Evolutionary conservation across 1,140 invertebrate genomes (phyloP).

Genomic region (Lepidurus apus): DNA sequence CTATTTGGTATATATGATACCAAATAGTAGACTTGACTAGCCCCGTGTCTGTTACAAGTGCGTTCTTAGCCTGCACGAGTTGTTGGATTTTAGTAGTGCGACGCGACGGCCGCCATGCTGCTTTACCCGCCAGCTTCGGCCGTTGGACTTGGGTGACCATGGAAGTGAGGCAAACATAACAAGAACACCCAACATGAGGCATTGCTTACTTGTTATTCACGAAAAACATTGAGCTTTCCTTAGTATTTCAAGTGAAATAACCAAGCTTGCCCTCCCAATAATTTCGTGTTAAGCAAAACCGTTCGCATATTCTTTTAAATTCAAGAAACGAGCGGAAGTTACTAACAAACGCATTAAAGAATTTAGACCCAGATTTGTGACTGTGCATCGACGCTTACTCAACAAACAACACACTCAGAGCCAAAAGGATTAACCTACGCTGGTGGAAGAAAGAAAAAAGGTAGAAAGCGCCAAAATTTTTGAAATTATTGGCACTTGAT

Average conservation of each 20-base stretch:
- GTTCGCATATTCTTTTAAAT: too few species aligned
- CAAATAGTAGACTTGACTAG: neutral
- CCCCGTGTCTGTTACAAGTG: neutral
- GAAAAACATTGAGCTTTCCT: neutral
- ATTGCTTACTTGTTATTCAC: slow-evolving; percentile 6
- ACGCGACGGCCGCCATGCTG: slow-evolving; percentile 19
- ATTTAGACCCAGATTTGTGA: too few species aligned
- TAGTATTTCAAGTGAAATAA: neutral
- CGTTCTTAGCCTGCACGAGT: neutral
- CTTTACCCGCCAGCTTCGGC: slow-evolving; percentile 16
- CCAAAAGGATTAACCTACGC: neutral
- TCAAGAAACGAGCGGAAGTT: too few species aligned
- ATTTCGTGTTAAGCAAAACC: too few species aligned
- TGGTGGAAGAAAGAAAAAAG: neutral
- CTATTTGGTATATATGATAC: neutral
- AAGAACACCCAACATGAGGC: slow-evolving; percentile 13
- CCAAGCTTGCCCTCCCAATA: neutral
- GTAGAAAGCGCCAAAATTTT: neutral
- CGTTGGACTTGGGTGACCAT: slow-evolving; percentile 20
- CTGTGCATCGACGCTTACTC: too few species aligned
- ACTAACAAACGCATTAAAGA: too few species aligned
- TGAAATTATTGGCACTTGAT: neutral
- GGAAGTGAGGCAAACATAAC: slow-evolving; percentile 21
- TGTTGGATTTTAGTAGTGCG: slow-evolving; percentile 12
- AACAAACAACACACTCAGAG: too few species aligned